Evolutionary conservation across 1,140 invertebrate genomes (phyloP).

Genomic region (Zophobas atratus): DNA sequence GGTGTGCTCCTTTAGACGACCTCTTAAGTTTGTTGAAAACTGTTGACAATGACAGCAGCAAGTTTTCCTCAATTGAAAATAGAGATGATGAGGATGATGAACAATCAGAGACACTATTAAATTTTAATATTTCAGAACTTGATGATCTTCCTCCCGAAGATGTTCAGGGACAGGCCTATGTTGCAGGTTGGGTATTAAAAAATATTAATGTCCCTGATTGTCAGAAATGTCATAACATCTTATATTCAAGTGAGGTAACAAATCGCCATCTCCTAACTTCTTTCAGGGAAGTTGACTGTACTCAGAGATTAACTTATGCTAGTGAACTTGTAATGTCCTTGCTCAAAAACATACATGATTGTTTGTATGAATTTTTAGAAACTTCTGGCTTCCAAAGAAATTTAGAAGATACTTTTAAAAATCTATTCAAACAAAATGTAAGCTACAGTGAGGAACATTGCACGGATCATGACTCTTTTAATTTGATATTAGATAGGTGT

Average conservation of each 20-base stretch:
- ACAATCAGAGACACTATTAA: neutral
- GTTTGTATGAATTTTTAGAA: conserved; percentile 7
- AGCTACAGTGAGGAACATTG: neutral
- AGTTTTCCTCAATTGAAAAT: too few species aligned
- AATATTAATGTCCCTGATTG: conserved; percentile 20
- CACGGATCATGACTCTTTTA: neutral
- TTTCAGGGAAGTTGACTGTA: neutral
- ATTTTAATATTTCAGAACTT: conserved; percentile 2
- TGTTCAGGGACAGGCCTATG: conserved; percentile 18
- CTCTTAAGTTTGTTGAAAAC: neutral
- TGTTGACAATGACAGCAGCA: neutral
- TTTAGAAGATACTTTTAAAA: neutral
- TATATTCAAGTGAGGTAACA: neutral
- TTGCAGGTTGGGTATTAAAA: conserved; percentile 29
- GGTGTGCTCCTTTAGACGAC: neutral
- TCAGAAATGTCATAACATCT: neutral
- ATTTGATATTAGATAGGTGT: conserved; percentile 10
- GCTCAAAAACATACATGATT: conserved; percentile 6
- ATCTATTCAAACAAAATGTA: conserved; percentile 5
- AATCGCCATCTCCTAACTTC: neutral
- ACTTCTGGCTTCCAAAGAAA: neutral
- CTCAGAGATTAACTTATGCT: neutral
- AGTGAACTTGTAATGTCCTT: neutral
- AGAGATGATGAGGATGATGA: too few species aligned
- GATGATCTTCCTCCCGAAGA: conserved; percentile 21